Evolutionary conservation across 2,888 invertebrate species (phyloP).

Genomic region (Labia minor): DNA sequence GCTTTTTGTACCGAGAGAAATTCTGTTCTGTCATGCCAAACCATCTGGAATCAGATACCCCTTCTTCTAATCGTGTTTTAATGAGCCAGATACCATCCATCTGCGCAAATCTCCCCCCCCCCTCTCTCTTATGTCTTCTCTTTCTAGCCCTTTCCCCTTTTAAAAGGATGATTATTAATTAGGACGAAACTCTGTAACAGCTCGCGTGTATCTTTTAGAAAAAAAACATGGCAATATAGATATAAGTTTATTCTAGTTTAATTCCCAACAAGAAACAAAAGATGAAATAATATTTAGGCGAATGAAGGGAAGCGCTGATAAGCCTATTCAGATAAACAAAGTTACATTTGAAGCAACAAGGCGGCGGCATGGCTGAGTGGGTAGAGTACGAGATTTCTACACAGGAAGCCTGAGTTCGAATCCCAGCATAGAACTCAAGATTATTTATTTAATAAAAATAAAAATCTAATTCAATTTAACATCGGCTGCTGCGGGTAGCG

Average conservation of each 20-base stretch:
- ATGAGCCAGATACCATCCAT: conserved; percentile 13
- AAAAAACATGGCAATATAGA: neutral
- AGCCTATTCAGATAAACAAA: neutral
- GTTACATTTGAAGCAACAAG: neutral
- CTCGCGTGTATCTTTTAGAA: too few relatives aligned
- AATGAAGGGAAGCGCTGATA: neutral
- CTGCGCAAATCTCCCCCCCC: too few relatives aligned
- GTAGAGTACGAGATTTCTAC: too few relatives aligned
- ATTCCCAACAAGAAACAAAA: neutral
- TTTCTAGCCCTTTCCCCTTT: neutral
- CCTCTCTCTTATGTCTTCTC: too few relatives aligned
- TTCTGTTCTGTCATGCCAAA: conserved; percentile 2
- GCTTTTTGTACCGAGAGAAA: neutral
- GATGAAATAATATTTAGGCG: neutral
- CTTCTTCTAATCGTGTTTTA: conserved; percentile 13
- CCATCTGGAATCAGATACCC: conserved; percentile 13
- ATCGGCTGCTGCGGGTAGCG: too few relatives aligned
- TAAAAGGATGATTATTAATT: neutral
- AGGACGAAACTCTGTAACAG: neutral
- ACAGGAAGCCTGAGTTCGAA: too few relatives aligned
- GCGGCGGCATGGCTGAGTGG: too few relatives aligned
- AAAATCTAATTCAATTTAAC: too few relatives aligned
- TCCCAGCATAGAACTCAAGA: too few relatives aligned
- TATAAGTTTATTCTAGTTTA: neutral
- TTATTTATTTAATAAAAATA: too few relatives aligned